A percentile compares a stretch with the other conserved stretches of the same genome.
Conservation (phyloP, 2,888 invertebrate genomes). For the Cremastobaeus sp. region DNA sequence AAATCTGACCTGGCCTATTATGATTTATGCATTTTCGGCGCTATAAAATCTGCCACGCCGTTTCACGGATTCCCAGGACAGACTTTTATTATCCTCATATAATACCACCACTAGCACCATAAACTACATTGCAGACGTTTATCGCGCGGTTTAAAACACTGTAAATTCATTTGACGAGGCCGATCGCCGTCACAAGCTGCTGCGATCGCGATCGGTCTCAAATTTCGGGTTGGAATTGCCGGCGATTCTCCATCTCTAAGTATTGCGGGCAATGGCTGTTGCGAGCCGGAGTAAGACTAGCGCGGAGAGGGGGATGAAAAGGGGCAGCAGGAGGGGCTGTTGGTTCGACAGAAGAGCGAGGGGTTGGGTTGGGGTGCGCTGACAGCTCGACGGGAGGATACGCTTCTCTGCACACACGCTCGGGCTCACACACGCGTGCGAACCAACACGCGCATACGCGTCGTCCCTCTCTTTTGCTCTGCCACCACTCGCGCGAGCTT, state of each 20-base stretch:
- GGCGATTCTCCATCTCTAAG: too few species aligned
- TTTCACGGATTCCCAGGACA: conserved; percentile 28
- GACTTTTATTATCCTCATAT: conserved; percentile 36
- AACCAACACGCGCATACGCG: conserved; percentile 59
- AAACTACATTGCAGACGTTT: too few species aligned
- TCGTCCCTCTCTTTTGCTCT: conserved; percentile 60
- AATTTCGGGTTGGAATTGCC: too few species aligned
- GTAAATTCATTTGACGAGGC: too few species aligned
- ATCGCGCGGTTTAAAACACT: too few species aligned
- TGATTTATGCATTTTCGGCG: not conserved
- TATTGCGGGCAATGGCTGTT: not conserved
- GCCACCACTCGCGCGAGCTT: conserved; percentile 61
- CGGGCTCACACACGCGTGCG: conserved; percentile 60
- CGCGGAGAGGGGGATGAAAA: conserved; percentile 51
- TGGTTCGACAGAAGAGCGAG: conserved; percentile 69
- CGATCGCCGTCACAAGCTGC: too few species aligned
- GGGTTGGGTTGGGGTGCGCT: conserved; percentile 77
- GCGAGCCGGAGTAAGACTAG: not conserved
- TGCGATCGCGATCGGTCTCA: too few species aligned
- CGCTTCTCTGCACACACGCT: conserved; percentile 77
- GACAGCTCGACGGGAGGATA: conserved; percentile 77
- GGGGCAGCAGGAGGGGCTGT: conserved; percentile 64
- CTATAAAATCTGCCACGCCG: conserved; percentile 11
- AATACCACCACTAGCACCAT: conserved; percentile 31
- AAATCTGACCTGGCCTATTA: conserved; percentile 1